A percentile compares a stretch with the other conserved stretches of the same genome.
Evolutionary conservation across 2,797 vertebrate genomes (phyloP).

Genomic region (Eptatretus atami): DNA sequence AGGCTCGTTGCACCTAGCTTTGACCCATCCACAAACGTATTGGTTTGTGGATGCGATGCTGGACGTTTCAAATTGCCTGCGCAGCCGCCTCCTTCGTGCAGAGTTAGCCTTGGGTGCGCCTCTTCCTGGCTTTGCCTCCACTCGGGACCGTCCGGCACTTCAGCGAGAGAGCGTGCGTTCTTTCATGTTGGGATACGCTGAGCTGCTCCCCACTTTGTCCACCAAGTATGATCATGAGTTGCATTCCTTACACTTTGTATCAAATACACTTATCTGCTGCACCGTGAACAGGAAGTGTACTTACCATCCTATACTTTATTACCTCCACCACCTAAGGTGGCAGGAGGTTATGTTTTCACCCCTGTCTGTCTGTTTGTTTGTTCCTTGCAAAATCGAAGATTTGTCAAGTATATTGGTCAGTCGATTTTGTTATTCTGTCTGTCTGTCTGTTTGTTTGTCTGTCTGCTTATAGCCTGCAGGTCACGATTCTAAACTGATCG

Average conservation of each 20-base stretch:
- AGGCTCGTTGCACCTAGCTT: slow-evolving; percentile 73
- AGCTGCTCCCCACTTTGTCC: slow-evolving; percentile 60
- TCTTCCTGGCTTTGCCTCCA: slow-evolving; percentile 50
- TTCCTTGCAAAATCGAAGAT: too few relatives aligned
- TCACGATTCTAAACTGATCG: too few relatives aligned
- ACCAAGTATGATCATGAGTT: slow-evolving; percentile 29
- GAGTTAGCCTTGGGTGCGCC: slow-evolving; percentile 84
- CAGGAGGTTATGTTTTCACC: too few relatives aligned
- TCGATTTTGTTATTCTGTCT: too few relatives aligned
- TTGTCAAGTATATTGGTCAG: too few relatives aligned
- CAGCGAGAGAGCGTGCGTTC: slow-evolving; percentile 47
- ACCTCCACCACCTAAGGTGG: too few relatives aligned
- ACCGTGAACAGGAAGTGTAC: background rate
- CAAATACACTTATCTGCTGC: background rate
- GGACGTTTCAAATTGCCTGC: slow-evolving; percentile 34
- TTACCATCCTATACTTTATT: too few relatives aligned
- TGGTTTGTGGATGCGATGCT: slow-evolving; percentile 84
- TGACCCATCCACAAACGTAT: slow-evolving; percentile 93
- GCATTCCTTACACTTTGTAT: background rate
- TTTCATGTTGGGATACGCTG: slow-evolving; percentile 64
- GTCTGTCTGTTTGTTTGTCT: too few relatives aligned
- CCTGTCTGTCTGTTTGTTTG: too few relatives aligned
- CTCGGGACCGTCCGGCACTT: slow-evolving; percentile 57
- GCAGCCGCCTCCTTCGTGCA: slow-evolving; percentile 53
- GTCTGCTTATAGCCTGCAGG: too few relatives aligned